phyloP scores from a whole-genome alignment of 2,797 vertebrate species.

The Heterohyrax brucei region DNA sequence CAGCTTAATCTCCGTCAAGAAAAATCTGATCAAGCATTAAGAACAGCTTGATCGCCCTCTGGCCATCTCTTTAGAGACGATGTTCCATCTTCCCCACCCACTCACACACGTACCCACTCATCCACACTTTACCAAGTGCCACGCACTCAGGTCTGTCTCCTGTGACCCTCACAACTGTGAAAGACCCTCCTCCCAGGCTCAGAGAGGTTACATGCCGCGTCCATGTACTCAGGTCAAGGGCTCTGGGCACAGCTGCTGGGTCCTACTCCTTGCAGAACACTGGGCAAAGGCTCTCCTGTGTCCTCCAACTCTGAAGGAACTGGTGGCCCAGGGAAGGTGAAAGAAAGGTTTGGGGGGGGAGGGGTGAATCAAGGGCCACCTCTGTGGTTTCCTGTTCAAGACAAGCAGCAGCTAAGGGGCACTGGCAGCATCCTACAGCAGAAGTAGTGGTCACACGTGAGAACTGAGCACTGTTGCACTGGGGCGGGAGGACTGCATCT shows the following conservation, averaged over 20 bases:
- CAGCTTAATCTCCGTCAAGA: slow-evolving; percentile 30
- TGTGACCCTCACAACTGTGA: background rate
- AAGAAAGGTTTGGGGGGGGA: background rate
- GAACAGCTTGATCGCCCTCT: slow-evolving; percentile 62
- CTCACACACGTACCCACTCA: background rate
- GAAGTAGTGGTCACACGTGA: background rate
- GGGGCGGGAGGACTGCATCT: background rate
- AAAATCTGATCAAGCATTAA: slow-evolving; percentile 52
- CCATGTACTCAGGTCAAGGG: background rate
- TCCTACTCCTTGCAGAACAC: background rate
- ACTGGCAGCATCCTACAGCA: background rate
- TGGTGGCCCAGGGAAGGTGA: background rate
- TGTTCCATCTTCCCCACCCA: background rate
- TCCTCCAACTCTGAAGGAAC: background rate
- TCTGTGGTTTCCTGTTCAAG: background rate
- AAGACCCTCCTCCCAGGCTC: slow-evolving; percentile 1
- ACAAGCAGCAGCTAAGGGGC: background rate
- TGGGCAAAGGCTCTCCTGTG: background rate
- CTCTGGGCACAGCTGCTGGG: background rate
- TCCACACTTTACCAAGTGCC: background rate
- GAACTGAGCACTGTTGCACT: background rate
- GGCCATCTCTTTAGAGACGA: background rate
- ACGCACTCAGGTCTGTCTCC: background rate
- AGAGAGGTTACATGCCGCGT: background rate
- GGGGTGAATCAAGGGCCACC: background rate